Percentiles rank a stretch among this genome's conserved stretches.
phyloP scores from a whole-genome alignment of 2,113 vertebrate species.

The Strix uralensis region DNA sequence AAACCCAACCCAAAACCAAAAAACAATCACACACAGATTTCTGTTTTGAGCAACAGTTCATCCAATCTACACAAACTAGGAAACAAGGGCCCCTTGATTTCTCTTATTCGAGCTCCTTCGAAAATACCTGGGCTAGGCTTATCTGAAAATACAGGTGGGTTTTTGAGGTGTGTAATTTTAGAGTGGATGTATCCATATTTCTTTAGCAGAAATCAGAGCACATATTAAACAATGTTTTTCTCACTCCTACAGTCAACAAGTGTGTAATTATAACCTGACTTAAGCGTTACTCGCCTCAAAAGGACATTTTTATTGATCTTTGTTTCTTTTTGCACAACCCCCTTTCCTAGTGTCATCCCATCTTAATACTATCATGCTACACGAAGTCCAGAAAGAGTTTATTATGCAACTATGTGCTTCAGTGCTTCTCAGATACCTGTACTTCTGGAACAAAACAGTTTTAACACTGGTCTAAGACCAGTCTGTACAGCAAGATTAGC shows the following conservation, averaged over 20 bases:
- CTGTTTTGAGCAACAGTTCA: not conserved
- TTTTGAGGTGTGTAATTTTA: not conserved
- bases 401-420: not conserved
- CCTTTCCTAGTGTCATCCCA: not conserved
- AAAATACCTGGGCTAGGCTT: not conserved
- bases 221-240: not conserved
- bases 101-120: not conserved
- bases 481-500: not conserved
- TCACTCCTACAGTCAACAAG: not conserved
- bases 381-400: not conserved
- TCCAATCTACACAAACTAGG: not conserved
- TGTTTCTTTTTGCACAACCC: not conserved
- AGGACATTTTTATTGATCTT: not conserved
- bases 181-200: not conserved
- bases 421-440: not conserved
- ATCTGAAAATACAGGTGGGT: not conserved
- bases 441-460: not conserved
- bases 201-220: not conserved
- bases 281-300: not conserved
- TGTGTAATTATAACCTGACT: not conserved
- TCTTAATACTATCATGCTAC: not conserved
- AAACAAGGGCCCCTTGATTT: not conserved
- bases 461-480: not conserved
- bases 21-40: not conserved
- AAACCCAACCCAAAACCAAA: not conserved